These are phyloP conservation scores for Esox masquinongy DNA, from an alignment of 2,797 vertebrate genomes.

Conservation along the genomic window DNA sequence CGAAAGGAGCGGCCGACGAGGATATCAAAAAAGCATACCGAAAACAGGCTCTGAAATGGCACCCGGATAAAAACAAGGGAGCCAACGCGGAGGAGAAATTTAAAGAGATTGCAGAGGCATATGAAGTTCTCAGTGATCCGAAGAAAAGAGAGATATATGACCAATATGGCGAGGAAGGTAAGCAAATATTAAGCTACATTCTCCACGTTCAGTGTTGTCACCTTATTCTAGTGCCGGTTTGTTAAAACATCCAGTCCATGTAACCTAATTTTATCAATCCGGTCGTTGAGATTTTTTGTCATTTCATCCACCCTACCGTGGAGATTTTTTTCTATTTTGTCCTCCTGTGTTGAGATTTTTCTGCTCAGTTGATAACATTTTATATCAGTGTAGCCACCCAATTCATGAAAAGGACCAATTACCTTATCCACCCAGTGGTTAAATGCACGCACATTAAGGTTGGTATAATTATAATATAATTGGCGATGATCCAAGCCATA, in stretches of 20 bases:
- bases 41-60: slow-evolving; percentile 98
- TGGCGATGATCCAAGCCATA: not conserved
- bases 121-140: slow-evolving; percentile 97
- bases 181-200: not conserved
- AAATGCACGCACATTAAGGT: not conserved
- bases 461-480: not conserved
- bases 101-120: slow-evolving; percentile 97
- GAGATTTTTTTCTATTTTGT: too few relatives aligned
- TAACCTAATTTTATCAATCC: too few relatives aligned
- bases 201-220: not conserved
- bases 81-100: slow-evolving; percentile 97
- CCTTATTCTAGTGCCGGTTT: not conserved
- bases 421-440: too few relatives aligned
- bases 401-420: too few relatives aligned
- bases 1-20: slow-evolving; percentile 93
- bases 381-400: too few relatives aligned
- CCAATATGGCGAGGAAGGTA: slow-evolving; percentile 98
- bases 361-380: too few relatives aligned
- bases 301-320: not conserved
- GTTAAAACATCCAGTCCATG: too few relatives aligned
- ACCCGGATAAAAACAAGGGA: slow-evolving; percentile 98
- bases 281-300: not conserved
- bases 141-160: slow-evolving; percentile 98
- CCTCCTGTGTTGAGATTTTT: too few relatives aligned
- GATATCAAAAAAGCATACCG: slow-evolving; percentile 98